Percentiles rank a stretch among this genome's conserved stretches.
These are phyloP conservation scores for Bufo bufo DNA, from an alignment of 2,113 vertebrate species.

Conservation along the genomic window DNA sequence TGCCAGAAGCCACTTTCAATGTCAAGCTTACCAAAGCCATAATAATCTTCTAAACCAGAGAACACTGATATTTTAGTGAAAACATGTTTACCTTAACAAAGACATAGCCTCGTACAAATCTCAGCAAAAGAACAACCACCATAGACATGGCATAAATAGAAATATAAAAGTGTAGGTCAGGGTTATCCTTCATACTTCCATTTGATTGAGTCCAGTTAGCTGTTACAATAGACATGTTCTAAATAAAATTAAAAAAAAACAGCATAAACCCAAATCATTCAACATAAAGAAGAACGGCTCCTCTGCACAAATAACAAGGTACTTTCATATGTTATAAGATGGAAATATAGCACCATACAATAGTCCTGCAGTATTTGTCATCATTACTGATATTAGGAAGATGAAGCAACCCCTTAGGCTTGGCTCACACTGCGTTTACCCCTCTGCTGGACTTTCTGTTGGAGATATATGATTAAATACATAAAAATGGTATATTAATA, in stretches of 20 bases:
- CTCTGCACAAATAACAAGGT: not conserved
- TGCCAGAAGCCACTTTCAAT: not conserved
- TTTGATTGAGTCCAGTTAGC: constrained; percentile 70
- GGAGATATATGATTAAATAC: no score
- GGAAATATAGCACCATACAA: not conserved
- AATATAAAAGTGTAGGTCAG: constrained; percentile 75
- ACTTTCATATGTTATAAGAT: not conserved
- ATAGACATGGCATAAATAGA: constrained; percentile 75
- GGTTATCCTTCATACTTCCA: constrained; percentile 79
- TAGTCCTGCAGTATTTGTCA: not conserved
- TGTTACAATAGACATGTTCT: constrained; percentile 74
- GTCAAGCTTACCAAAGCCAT: not conserved
- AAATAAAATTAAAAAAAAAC: constrained; percentile 63
- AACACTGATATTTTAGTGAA: not conserved
- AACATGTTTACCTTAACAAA: constrained; percentile 76
- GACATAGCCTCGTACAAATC: constrained; percentile 74
- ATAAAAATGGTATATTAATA: no score
- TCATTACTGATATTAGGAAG: not conserved
- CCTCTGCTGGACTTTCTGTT: no score
- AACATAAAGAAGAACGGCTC: not conserved
- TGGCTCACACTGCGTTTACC: no score
- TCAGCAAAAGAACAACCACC: constrained; percentile 73
- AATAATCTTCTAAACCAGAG: not conserved
- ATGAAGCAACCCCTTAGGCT: not conserved
- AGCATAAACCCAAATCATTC: not conserved